Base-by-base conservation (phyloP, 2,888 invertebrate species). In the Drosophila emarginata region DNA sequence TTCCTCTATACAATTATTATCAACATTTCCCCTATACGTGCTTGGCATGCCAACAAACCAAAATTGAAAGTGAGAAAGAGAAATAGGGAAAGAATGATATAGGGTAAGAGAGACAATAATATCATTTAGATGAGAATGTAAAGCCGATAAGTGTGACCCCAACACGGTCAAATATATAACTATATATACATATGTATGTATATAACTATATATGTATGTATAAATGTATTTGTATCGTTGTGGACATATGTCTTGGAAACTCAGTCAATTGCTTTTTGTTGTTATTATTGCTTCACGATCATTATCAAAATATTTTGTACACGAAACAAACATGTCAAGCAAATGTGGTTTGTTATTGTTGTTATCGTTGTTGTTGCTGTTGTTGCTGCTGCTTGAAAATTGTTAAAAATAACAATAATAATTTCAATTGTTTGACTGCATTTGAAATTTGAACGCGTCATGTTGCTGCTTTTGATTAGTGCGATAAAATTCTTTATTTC, bases 281-380 rank as follows among this genome's bases (percentile, higher is more conserved):
- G 77, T 80, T 69, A 67, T 74, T 69, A 64, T 74, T 74, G 60
- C 59, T 52, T 40, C 37, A 61, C 60, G 81, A 87, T 82, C 75
- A 67, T 77, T 82, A 87, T 82, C 82, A 84, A 80, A 78, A 75
- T 87, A 87, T 87, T 81, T 84, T 84, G 70, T 80, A 82, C 84
- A 87, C 73, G 84, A 80, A 80, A 77, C 64, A 76, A 72, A 78
- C 87, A 82, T 87, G 87, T 82, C 87, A 78, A 79, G 84, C 84
- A 80, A 87, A 84, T 80, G 84, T 67, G 78, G 57, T 66, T 15
- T 18, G 61, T 59, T 58, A 28, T 61, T 62, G 39, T 53, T 60
- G 18, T 58, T 45, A 40, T 26, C 57, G 21, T 40, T 32, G 28
- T 53, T 45, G 21, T 18, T 45, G 45, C 4, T 45, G 40, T 45